Evolutionary conservation across 2,888 invertebrate species (phyloP), one percentile per base, ranked within the genome.

Genomic region (Abrostola tripartita): DNA sequence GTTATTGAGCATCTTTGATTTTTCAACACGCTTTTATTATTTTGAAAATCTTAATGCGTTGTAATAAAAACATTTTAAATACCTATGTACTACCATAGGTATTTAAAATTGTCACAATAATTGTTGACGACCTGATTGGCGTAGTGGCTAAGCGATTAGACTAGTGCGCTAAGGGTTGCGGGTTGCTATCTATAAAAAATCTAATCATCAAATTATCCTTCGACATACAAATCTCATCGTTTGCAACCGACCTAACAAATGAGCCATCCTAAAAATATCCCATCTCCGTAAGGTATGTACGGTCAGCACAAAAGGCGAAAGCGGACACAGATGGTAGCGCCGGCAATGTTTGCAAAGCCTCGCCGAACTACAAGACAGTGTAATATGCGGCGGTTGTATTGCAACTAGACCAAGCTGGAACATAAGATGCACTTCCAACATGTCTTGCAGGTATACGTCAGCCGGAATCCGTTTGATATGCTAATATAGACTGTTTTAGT

Each of bases 241-340:
- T 14, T 71, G 62, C 6, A 40, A 52, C 7, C 10, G 6, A 50
- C 70, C 61, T 76, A 63, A 65, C 59, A 68, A 68, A 75, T 57
- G 52, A 51, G 40, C 61, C 50, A 55, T 74, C 72, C 65, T 64
- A 65, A 71, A 74, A 76, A 74, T 67, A 53, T 60, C 52, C 59
- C 53, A 61, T 60, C 62, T 59, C 42, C 61, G 63, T 71, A 71
- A 65, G 70, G 55, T 61, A 66, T 62, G 64, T 67, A 69, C 68
- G 74, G 77, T 79, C 80, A 75, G 81, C 71, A 85, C 81, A 87
- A 86, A 85, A 84, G 81, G 79, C 74, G 44, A 47, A 24, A 24
- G 8, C 44, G 75, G 73, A 70, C 66, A 76, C 67, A 80, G 77
- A 75, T 81, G 83, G 76, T 68, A 70, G 72, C 68, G 69, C 67